Evolutionary conservation across 2,888 invertebrate species (phyloP).

Genomic region (Cyaniris semiargus): DNA sequence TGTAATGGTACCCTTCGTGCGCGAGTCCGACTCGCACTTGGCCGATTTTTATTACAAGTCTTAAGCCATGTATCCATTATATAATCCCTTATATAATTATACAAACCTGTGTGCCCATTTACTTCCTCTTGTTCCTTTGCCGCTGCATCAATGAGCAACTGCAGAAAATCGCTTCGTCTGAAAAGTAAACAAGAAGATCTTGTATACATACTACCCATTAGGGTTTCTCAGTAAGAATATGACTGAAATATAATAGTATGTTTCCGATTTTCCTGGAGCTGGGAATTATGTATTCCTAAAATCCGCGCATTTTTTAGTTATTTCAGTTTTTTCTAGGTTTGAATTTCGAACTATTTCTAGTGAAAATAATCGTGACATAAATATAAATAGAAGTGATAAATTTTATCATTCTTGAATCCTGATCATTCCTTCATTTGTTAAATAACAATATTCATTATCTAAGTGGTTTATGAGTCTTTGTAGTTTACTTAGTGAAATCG

Average conservation of each 20-base stretch:
- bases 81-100: neutral
- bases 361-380: neutral
- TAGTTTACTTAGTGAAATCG: neutral
- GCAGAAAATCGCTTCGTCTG: constrained; percentile 11
- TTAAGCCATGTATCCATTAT: too few relatives aligned
- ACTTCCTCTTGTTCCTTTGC: constrained; percentile 9
- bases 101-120: neutral
- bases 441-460: neutral
- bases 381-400: neutral
- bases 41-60: too few relatives aligned
- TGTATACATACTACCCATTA: neutral
- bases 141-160: neutral
- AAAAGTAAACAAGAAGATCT: neutral
- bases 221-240: too few relatives aligned
- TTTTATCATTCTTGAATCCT: neutral
- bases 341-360: too few relatives aligned
- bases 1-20: too few relatives aligned
- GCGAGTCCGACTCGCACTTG: too few relatives aligned
- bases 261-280: neutral
- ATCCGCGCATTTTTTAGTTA: too few relatives aligned
- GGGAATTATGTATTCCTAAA: too few relatives aligned
- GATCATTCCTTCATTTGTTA: neutral
- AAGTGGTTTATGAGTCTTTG: neutral
- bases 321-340: too few relatives aligned
- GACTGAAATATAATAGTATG: neutral